Percentiles rank a stretch among this genome's conserved stretches.
These are phyloP conservation scores for Tetramorium bicarinatum DNA, from an alignment of 2,888 invertebrate genomes.

Conservation along the genomic window DNA sequence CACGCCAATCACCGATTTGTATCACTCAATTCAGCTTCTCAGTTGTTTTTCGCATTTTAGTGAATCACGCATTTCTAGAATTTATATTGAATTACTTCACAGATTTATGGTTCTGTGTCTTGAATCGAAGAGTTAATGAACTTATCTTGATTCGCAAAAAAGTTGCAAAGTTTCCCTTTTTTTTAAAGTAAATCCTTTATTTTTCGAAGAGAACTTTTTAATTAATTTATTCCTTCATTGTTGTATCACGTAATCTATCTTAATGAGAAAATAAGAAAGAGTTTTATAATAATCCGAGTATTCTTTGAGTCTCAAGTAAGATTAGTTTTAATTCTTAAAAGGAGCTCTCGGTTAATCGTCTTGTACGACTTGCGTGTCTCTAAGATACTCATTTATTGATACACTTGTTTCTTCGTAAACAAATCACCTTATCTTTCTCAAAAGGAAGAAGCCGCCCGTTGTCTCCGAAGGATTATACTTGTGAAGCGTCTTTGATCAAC, in stretches of 20 bases:
- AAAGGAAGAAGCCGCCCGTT: neutral
- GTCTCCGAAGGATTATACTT: neutral
- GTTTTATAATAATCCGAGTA: neutral
- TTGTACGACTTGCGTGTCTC: neutral
- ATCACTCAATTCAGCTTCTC: neutral
- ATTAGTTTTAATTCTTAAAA: slow-evolving; percentile 9
- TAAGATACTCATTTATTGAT: slow-evolving; percentile 7
- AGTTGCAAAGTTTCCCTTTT: neutral
- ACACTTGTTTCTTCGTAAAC: neutral
- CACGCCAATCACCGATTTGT: slow-evolving; percentile 35
- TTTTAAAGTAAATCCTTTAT: neutral
- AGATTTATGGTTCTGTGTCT: neutral
- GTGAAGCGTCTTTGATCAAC: neutral
- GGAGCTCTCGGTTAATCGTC: neutral
- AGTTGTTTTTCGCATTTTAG: neutral
- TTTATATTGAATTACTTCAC: neutral
- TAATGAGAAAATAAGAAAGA: neutral
- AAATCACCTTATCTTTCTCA: neutral
- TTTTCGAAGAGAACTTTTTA: neutral
- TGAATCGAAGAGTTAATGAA: neutral
- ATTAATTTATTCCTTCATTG: slow-evolving; percentile 3
- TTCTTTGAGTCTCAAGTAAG: neutral
- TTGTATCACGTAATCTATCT: neutral
- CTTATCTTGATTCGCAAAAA: neutral
- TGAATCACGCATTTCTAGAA: neutral